Evolutionary conservation across 2,797 vertebrate species (phyloP), one percentile per base, ranked within the genome.

Genomic region (Pagetopsis macropterus): DNA sequence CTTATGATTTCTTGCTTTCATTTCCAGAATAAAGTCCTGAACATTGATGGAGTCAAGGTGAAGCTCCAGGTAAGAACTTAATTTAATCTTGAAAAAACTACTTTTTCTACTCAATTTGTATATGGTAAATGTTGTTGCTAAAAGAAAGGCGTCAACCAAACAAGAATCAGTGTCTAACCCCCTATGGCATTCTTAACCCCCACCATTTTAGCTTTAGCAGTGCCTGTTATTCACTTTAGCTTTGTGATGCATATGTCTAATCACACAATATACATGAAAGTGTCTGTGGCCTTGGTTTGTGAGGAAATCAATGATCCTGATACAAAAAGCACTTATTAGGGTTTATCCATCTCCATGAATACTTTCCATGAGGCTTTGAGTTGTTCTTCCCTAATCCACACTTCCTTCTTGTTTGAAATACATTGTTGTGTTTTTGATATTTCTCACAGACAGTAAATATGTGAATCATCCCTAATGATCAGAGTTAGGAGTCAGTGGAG

Each of bases 21-120:
- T 80, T 97, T 96, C 57, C 95, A 98, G 97, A 99, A 99, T 84
- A 99, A 98, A 95, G 96, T 98, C 79, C 83, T 99, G 92, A 95
- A 93, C 0, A 95, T 98, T 82, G 97, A 99, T 9, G 96, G 95
- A 13, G 91, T 96, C 87, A 98, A 97, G 88, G 97, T 98, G 81
- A 98, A 98, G 91, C 90, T 99, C 52, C 97, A 99, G 96, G 97
- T 98, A 92, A 58, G 92, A 48, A 43, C 13, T 46, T 51, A 3
- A 41, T 67, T 79, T 62, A 33, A 46, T 58, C 33, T 6, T 41
- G 48, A 57, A 45, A 9, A 72, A 27, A 56, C 52, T 50, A 33
- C 17, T n/a, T 12, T 17, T 44, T 40, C 21, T n/a, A 46, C 15
- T 44, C 9, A 19, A 12, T 68, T 41, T 71, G n/a, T 27, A 1